Conservation (phyloP, 2,113 vertebrate species). For the Glaucidium brasilianum region DNA sequence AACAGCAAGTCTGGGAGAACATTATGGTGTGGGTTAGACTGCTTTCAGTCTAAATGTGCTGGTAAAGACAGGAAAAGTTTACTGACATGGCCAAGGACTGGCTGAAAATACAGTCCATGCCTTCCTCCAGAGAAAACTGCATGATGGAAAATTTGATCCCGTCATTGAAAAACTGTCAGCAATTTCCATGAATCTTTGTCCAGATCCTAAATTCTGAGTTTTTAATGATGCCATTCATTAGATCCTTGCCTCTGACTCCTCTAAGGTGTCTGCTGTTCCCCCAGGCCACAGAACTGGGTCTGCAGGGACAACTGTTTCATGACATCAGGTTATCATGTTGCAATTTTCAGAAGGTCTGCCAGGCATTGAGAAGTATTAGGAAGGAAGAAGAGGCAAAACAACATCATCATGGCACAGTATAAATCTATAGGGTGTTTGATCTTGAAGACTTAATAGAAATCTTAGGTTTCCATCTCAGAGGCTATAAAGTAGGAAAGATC, state of each 20-base stretch:
- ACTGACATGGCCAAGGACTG: not conserved
- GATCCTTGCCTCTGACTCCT: not conserved
- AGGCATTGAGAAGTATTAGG: not conserved
- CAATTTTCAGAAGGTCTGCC: not conserved
- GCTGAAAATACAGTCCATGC: not conserved
- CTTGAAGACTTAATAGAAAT: not conserved
- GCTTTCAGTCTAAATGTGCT: not conserved
- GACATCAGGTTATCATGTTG: not conserved
- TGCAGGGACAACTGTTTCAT: not conserved
- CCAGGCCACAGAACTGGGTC: not conserved
- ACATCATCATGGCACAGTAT: not conserved
- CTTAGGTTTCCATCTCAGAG: not conserved
- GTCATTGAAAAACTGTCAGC: not conserved
- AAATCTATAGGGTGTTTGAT: not conserved
- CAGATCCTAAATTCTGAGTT: not conserved
- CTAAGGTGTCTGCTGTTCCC: not conserved
- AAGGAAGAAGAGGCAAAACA: not conserved
- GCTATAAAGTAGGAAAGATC: not conserved
- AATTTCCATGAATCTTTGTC: not conserved
- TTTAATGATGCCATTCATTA: not conserved
- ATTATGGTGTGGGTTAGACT: fast-evolving
- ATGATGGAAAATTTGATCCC: not conserved
- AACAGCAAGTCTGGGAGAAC: not conserved
- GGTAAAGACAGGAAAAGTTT: not conserved
- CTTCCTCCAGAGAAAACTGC: not conserved